These are phyloP conservation scores for Falco columbarius DNA, from an alignment of 2,797 vertebrate species.

Conservation along the genomic window DNA sequence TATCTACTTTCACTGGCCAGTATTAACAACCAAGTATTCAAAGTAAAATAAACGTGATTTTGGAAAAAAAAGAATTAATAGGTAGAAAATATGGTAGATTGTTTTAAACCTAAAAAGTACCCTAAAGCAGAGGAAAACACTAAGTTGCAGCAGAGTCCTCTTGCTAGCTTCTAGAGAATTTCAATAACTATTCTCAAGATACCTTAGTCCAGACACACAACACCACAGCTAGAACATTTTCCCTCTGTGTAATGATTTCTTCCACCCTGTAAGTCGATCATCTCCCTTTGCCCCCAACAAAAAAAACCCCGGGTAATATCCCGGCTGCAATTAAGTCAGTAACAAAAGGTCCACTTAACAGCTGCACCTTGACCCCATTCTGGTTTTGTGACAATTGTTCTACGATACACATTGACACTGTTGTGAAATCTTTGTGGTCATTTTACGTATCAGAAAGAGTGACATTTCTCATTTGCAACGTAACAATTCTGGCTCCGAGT, in stretches of 20 bases:
- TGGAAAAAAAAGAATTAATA: background rate
- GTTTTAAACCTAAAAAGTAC: background rate
- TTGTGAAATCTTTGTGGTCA: background rate
- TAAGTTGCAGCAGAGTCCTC: background rate
- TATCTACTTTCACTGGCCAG: background rate
- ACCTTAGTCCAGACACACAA: background rate
- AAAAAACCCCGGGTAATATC: background rate
- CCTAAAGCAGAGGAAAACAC: background rate
- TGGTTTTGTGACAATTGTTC: background rate
- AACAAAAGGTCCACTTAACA: background rate
- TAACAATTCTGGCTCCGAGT: background rate
- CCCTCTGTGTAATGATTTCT: background rate
- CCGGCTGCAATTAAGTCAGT: background rate
- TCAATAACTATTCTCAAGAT: background rate
- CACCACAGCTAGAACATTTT: background rate
- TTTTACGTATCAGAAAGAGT: background rate
- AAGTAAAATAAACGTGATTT: background rate
- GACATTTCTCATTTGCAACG: background rate
- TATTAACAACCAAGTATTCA: background rate
- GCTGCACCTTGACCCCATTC: background rate
- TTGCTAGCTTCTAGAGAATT: background rate
- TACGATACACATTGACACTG: background rate
- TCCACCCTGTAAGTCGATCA: background rate
- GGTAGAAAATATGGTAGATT: background rate
- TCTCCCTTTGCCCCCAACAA: background rate